Percentiles rank a stretch among this genome's conserved stretches.
Evolutionary conservation across 2,113 vertebrate genomes (phyloP).

Genomic region (Bubalus kerabau): DNA sequence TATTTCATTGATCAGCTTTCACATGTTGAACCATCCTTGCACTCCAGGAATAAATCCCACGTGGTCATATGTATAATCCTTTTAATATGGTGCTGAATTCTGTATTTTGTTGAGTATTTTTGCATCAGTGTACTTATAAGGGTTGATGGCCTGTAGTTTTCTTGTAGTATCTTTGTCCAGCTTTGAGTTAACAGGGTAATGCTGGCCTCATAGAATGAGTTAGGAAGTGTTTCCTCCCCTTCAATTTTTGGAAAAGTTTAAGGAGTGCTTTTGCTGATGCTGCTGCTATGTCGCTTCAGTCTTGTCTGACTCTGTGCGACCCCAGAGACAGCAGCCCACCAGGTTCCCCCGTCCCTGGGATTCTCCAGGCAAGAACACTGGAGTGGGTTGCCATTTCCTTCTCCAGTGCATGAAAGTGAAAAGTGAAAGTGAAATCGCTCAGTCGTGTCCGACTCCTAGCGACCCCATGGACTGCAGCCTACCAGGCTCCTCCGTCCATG

Average conservation of each 20-base stretch:
- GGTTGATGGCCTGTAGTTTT: not conserved
- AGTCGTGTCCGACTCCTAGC: no score
- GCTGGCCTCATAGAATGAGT: not conserved
- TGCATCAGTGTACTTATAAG: not conserved
- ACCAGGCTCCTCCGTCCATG: no score
- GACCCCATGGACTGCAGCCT: no score
- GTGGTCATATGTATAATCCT: not conserved
- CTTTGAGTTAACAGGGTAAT: not conserved
- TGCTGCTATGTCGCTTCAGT: no score
- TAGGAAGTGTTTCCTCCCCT: not conserved
- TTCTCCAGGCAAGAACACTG: no score
- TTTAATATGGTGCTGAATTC: not conserved
- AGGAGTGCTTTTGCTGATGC: not conserved
- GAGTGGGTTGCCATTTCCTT: no score
- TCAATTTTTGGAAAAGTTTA: not conserved
- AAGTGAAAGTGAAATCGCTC: no score
- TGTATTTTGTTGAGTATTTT: not conserved
- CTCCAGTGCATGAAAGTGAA: no score
- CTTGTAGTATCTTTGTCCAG: not conserved
- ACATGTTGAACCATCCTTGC: not conserved
- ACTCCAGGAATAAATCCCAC: not conserved
- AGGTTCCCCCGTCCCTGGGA: no score
- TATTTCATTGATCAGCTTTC: not conserved
- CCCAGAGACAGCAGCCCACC: no score
- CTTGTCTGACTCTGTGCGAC: no score